Base-by-base conservation (phyloP, 2,888 invertebrate species). In the Mythimna impura region DNA sequence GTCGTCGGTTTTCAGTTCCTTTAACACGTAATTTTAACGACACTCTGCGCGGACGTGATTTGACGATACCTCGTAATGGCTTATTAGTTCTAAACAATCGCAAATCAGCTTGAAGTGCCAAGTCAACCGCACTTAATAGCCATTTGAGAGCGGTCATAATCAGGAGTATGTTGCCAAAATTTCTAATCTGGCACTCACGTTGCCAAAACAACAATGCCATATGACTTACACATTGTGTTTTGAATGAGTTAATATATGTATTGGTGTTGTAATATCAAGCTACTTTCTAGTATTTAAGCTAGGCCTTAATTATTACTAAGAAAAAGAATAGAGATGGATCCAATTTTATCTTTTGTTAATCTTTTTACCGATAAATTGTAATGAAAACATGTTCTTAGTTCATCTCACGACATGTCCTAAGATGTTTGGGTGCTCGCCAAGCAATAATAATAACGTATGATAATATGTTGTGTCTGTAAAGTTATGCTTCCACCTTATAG, bases 351-450 rank as follows among this genome's bases (percentile, higher is more conserved):
- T 43, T 63, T 7, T 75, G n/a, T 60, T 55, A 40, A 17, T 65
- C 22, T 52, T 67, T 61, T 81, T 63, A 10, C 47, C 66, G 40
- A 25, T 8, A 76, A 70, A 79, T 30, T 64, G 30, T 76, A 73
- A 40, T 70, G 60, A 62, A 74, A 81, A 70, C 76, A 66, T 76
- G 64, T 66, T 76, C 58, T 78, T 76, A 71, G 78, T 83, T 76
- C 68, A 79, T 81, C 73, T 78, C 68, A 78, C 76, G 72, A 80
- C 71, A 60, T 73, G 73, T 69, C 70, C 68, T 77, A 68, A 80
- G 65, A 80, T 66, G 65, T 82, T 87, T 88, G 89, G 87, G 65
- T 54, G 58, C 64, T 67, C 73, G 87, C 89, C 88, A 88, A 88
- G 71, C 74, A 77, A 80, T 84, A 81, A 73, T 78, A 86, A 66